Evolutionary conservation across 2,113 vertebrate genomes (phyloP).

Genomic region (Genyomyrus donnyi): DNA sequence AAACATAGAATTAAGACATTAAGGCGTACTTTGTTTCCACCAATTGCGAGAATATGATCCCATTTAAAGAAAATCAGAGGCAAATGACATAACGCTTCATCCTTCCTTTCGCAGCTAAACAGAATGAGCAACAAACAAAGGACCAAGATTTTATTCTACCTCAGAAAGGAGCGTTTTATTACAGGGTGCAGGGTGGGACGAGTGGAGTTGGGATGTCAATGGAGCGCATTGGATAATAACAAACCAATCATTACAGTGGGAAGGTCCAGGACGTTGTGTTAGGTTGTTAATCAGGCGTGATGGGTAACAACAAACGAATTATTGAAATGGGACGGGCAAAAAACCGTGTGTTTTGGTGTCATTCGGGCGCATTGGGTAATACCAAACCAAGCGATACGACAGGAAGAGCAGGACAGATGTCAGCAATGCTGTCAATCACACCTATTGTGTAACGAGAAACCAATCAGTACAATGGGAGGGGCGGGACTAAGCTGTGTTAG

Average conservation of each 20-base stretch:
- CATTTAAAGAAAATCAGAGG: neutral
- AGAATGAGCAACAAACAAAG: constrained; percentile 19
- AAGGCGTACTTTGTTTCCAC: neutral
- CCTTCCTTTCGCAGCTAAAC: constrained; percentile 29
- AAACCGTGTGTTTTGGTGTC: constrained; percentile 53
- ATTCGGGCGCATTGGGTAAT: constrained; percentile 24
- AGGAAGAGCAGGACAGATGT: constrained; percentile 11
- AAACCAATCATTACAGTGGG: constrained; percentile 50
- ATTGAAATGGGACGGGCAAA: constrained; percentile 30
- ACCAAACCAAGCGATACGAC: constrained; percentile 49
- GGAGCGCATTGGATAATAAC: constrained; percentile 25
- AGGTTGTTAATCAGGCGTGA: constrained; percentile 24
- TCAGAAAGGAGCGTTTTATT: neutral
- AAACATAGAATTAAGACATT: neutral
- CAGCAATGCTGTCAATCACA: constrained; percentile 22
- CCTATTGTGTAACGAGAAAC: constrained; percentile 55
- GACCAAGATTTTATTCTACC: neutral
- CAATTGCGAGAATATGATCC: neutral
- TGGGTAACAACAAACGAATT: constrained; percentile 56
- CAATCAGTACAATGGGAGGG: constrained; percentile 20
- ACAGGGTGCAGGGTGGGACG: constrained; percentile 31
- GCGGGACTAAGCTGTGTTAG: neutral
- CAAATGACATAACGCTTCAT: constrained; percentile 25
- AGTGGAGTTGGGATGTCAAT: constrained; percentile 50
- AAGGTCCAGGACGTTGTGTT: neutral